Conservation (phyloP, 2,888 invertebrate species). For the Callinectes sapidus region DNA sequence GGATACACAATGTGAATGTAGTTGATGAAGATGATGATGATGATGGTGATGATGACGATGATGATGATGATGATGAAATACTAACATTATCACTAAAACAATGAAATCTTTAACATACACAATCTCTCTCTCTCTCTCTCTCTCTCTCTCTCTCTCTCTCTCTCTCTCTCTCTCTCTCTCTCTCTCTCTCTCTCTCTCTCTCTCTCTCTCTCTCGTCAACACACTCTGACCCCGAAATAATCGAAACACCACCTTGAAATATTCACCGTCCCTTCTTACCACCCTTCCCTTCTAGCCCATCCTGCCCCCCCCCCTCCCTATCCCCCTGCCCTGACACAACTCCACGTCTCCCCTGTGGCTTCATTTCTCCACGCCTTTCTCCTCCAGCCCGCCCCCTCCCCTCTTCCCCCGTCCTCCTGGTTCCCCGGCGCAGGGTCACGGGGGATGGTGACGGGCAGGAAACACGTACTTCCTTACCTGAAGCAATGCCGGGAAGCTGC, state of each 20-base stretch:
- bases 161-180: not conserved
- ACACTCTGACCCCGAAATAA: not conserved
- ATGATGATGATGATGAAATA: no score
- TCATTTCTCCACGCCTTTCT: not conserved
- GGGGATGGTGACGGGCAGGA: not conserved
- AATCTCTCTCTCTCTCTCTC: no score
- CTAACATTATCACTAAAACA: no score
- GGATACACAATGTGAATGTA: no score
- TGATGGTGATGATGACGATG: not conserved
- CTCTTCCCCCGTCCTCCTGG: not conserved
- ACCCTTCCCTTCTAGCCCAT: not conserved
- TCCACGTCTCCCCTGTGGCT: not conserved
- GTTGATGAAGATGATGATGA: not conserved
- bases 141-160: not conserved
- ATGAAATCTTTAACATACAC: no score
- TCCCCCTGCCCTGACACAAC: not conserved
- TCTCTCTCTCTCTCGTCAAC: not conserved
- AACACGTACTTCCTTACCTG: not conserved
- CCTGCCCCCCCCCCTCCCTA: not conserved
- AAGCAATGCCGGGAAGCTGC: not conserved
- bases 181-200: not conserved
- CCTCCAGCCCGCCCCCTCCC: not conserved
- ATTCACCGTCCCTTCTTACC: not conserved
- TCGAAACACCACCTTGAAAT: slow-evolving; percentile 1
- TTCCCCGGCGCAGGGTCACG: not conserved